Conservation (phyloP, 2,888 invertebrate species). For the Macaria notata region DNA sequence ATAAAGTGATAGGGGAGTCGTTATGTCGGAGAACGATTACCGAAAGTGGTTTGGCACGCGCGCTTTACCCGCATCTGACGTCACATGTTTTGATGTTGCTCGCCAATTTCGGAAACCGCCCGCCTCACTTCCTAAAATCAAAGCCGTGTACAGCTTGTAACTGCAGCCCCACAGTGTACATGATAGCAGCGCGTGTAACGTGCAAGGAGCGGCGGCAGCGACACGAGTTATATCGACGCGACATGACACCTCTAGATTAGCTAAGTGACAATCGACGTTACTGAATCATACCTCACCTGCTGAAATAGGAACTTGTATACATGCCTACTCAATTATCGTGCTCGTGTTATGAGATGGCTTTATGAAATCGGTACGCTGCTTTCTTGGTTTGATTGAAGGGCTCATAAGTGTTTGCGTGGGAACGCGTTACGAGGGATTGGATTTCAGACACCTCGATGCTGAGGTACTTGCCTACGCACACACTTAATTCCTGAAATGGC, state of each 20-base stretch:
- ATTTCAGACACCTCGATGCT: conserved; percentile 10
- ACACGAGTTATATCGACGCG: conserved; percentile 21
- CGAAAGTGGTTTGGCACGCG: conserved; percentile 66
- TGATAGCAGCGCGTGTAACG: conserved; percentile 3
- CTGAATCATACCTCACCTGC: conserved; percentile 17
- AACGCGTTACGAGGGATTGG: conserved; percentile 13
- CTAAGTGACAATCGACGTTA: conserved; percentile 28
- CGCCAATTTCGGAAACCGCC: conserved; percentile 37
- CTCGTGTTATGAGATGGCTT: conserved; percentile 18
- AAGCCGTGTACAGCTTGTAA: conserved; percentile 45
- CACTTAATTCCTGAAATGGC: too few species aligned
- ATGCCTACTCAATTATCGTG: conserved; percentile 9
- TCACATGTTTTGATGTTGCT: conserved; percentile 47
- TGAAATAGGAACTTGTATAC: background rate
- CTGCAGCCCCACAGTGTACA: conserved; percentile 19
- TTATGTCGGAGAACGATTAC: conserved; percentile 62
- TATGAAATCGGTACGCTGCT: conserved; percentile 17
- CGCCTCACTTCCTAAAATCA: conserved; percentile 51
- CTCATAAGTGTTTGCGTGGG: conserved; percentile 18
- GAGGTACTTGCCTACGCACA: too few species aligned
- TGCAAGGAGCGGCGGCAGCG: conserved; percentile 18
- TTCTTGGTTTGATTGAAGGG: conserved; percentile 11
- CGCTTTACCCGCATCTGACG: conserved; percentile 60
- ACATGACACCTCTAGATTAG: conserved; percentile 30
- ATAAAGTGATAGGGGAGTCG: conserved; percentile 59